Percentiles rank a stretch among this genome's conserved stretches.
These are phyloP conservation scores for Pao palembangensis DNA, from an alignment of 2,113 vertebrate genomes.

Conservation along the genomic window DNA sequence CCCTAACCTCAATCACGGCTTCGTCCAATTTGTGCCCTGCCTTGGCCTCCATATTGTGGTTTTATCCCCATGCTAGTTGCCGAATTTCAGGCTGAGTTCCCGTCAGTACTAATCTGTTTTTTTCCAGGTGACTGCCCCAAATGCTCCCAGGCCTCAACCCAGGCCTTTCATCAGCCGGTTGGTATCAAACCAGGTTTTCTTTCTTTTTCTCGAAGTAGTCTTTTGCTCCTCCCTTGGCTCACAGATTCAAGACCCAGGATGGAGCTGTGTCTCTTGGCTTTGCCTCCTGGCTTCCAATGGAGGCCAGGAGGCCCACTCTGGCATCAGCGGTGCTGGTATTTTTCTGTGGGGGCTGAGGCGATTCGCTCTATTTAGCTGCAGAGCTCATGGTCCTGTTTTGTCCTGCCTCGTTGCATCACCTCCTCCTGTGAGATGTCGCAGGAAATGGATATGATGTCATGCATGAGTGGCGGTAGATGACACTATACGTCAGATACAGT, in stretches of 20 bases:
- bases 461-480: slow-evolving; percentile 52
- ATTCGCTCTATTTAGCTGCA: slow-evolving; percentile 47
- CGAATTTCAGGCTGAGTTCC: slow-evolving; percentile 16
- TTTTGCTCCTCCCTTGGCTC: not conserved
- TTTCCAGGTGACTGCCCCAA: slow-evolving; percentile 33
- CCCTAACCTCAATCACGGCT: slow-evolving; percentile 33
- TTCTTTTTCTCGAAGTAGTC: slow-evolving; percentile 8
- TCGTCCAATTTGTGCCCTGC: slow-evolving; percentile 24
- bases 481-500: slow-evolving; percentile 35
- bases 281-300: too few species aligned
- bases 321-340: too few species aligned
- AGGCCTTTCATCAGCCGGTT: slow-evolving; percentile 4
- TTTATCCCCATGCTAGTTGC: slow-evolving; percentile 2
- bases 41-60: not conserved
- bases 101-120: slow-evolving; percentile 26
- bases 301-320: too few species aligned
- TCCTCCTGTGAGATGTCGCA: slow-evolving; percentile 40
- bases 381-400: slow-evolving; percentile 26
- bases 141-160: slow-evolving; percentile 11
- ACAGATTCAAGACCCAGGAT: slow-evolving; percentile 4
- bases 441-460: slow-evolving; percentile 59
- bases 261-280: not conserved
- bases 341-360: slow-evolving; percentile 15
- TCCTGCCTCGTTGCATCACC: slow-evolving; percentile 43
- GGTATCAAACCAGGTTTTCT: slow-evolving; percentile 1